A percentile compares a stretch with the other conserved stretches of the same genome.
phyloP scores from a whole-genome alignment of 1,140 invertebrate species.

The Micrasema minimum region DNA sequence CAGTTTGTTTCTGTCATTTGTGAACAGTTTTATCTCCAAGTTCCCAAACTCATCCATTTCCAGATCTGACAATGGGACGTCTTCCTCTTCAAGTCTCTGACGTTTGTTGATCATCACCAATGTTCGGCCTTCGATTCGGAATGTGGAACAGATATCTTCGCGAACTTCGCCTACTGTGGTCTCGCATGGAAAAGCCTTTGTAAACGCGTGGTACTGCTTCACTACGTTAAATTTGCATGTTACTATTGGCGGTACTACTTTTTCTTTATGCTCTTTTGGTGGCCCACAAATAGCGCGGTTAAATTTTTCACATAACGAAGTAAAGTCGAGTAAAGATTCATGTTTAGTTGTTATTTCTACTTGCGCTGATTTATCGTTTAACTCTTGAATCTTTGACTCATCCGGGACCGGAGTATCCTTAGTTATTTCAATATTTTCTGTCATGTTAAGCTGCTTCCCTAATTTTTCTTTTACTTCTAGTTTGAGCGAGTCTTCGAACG shows the following conservation, averaged over 20 bases:
- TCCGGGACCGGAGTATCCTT: conserved; percentile 29
- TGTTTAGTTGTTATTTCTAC: conserved; percentile 43
- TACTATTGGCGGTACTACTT: conserved; percentile 33
- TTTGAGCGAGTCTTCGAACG: conserved; percentile 38
- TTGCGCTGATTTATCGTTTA: conserved; percentile 4
- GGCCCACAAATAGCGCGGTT: conserved; percentile 42
- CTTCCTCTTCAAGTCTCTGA: conserved; percentile 59
- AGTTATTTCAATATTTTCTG: conserved; percentile 39
- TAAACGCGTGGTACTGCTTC: conserved; percentile 62
- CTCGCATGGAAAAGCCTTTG: conserved; percentile 62
- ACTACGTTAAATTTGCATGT: conserved; percentile 60
- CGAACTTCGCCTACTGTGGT: conserved; percentile 63
- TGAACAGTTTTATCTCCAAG: conserved; percentile 62
- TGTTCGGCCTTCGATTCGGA: conserved; percentile 58
- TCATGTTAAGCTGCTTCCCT: conserved; percentile 39
- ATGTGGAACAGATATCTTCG: conserved; percentile 62
- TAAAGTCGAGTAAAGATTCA: conserved; percentile 43
- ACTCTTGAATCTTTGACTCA: conserved; percentile 17
- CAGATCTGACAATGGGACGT: conserved; percentile 59
- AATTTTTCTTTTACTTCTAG: conserved; percentile 46
- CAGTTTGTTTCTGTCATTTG: conserved; percentile 60
- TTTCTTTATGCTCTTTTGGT: conserved; percentile 37
- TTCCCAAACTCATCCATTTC: conserved; percentile 66
- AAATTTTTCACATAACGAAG: conserved; percentile 39
- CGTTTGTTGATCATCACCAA: conserved; percentile 60